Evolutionary conservation across 2,797 vertebrate species (phyloP).

Genomic region (Pitangus sulphuratus): DNA sequence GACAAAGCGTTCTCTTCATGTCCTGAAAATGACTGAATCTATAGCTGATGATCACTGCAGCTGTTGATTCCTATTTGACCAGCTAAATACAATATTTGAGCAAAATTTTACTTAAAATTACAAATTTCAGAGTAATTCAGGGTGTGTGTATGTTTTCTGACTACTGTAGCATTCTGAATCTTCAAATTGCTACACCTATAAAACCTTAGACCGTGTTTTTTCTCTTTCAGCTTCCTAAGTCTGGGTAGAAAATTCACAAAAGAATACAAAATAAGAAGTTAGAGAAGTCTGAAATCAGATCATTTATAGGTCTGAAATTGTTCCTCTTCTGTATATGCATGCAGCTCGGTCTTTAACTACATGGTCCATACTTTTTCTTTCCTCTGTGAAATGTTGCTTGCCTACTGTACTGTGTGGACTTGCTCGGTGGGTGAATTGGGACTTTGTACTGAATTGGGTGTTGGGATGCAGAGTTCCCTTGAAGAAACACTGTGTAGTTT

Average conservation of each 20-base stretch:
- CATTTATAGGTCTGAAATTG: neutral
- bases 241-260: neutral
- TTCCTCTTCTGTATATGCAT: neutral
- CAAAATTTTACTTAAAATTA: neutral
- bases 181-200: neutral
- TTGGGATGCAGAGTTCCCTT: neutral
- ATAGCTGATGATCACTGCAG: neutral
- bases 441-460: neutral
- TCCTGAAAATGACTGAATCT: neutral
- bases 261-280: neutral
- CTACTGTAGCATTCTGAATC: neutral
- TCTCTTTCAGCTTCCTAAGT: neutral
- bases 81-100: neutral
- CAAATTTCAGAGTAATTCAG: neutral
- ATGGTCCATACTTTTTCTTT: neutral
- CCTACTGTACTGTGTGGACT: neutral
- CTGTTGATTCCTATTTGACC: neutral
- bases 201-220: neutral
- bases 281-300: neutral
- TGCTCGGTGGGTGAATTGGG: neutral
- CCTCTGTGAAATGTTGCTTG: neutral
- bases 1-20: neutral
- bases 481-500: neutral
- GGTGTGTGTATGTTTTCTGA: neutral
- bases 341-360: neutral